Base-by-base conservation (phyloP, 2,797 vertebrate species). In the Capromys pilorides region DNA sequence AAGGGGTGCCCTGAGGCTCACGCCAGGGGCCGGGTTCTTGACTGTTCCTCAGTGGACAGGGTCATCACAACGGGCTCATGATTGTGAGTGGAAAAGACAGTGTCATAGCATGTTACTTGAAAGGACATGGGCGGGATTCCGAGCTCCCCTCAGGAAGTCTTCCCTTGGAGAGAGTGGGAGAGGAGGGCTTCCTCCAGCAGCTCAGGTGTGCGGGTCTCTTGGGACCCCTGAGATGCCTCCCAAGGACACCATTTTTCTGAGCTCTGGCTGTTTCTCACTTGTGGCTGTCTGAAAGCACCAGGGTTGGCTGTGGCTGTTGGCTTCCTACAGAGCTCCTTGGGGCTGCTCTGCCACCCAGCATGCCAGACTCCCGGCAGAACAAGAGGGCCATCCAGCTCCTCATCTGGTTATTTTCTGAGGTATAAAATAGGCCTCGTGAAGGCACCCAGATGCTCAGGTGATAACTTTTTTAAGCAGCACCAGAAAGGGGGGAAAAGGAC, bases 401-500 rank as follows among this genome's bases (percentile, higher is more conserved):
- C 41, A 26, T 89, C 86, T 73, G 83, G 82, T 85, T 71, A 96
- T 96, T 97, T 97, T 54, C 71, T 94, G 96, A 97, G 94, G 95
- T 97, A 97, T 95, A 93, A 97, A 95, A 93, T 86, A 81, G 96
- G 96, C 90, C 93, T 97, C 92, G 93, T 91, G 96, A 86, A 96
- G 59, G 73, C 95, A 62, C 83, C 90, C 95, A 94, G 95, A 90
- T 97, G 59, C 91, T 75, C 95, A 88, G 88, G 85, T 88, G 62
- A 91, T 66, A 14, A 16, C 33, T 67, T 26, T 59, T 61, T 61
- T 61, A 4, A 59, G 5, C 21, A 94, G 84, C 7, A n/a, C 10
- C 31, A 9, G 18, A 86, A 94, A 94, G 39, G 62, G 1, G 39
- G 1, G 1, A 3, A 57, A 64, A 66, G 33, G 33, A 36, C 33